These are phyloP conservation scores for Poecilobothrus nobilitatus DNA, from an alignment of 2,888 invertebrate genomes.

Conservation along the genomic window DNA sequence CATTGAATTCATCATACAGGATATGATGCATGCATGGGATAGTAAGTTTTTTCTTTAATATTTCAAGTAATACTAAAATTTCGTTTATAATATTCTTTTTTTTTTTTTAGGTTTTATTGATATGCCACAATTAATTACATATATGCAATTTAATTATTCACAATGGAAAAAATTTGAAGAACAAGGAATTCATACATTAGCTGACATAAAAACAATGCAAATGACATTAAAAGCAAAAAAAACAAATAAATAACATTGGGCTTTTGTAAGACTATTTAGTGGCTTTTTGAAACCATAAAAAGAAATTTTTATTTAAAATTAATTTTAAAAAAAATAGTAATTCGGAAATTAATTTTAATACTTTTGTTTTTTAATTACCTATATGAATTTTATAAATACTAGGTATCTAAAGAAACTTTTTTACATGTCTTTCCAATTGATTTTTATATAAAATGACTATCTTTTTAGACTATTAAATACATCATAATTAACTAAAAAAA, in stretches of 20 bases:
- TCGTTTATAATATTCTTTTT: conserved; percentile 12
- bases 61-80: neutral
- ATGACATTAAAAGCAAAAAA: conserved; percentile 35
- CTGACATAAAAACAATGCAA: conserved; percentile 54
- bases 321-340: no score
- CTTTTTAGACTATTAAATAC: no score
- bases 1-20: conserved; percentile 93
- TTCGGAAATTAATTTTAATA: no score
- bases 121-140: conserved; percentile 79
- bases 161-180: conserved; percentile 85
- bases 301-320: neutral
- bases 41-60: conserved; percentile 51
- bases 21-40: conserved; percentile 97
- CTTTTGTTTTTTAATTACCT: no score
- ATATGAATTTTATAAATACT: no score
- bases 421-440: no score
- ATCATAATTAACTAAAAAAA: no score
- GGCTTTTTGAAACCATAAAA: conserved; percentile 34
- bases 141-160: conserved; percentile 77
- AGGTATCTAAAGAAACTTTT: no score
- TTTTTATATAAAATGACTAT: no score
- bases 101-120: conserved; percentile 76
- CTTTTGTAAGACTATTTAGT: conserved; percentile 39
- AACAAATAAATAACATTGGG: conserved; percentile 41
- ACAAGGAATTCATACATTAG: conserved; percentile 62